These are phyloP conservation scores for Andrena trimmerana DNA, from an alignment of 2,888 invertebrate genomes.

Conservation along the genomic window DNA sequence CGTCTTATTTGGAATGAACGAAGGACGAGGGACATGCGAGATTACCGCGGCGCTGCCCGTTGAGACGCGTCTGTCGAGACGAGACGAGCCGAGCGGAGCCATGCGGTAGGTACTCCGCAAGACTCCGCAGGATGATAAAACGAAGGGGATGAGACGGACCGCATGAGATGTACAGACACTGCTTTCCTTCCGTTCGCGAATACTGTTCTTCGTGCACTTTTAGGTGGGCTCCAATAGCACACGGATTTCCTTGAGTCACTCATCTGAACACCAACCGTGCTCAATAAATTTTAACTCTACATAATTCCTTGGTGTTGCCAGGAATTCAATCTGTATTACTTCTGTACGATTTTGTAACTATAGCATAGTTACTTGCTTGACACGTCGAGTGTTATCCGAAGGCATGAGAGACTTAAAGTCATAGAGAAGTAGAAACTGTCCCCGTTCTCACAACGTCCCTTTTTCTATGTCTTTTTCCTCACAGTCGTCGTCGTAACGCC, in stretches of 20 bases:
- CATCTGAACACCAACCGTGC: not conserved
- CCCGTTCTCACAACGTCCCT: not conserved
- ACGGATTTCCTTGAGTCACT: not conserved
- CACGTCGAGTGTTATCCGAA: not conserved
- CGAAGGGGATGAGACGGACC: slow-evolving; percentile 70
- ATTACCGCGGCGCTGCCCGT: slow-evolving; percentile 70
- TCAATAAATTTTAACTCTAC: too few relatives aligned
- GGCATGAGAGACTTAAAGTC: not conserved
- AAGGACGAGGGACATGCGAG: slow-evolving; percentile 70
- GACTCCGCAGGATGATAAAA: slow-evolving; percentile 70
- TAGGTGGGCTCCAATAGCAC: not conserved
- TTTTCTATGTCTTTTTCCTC: slow-evolving; percentile 29
- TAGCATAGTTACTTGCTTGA: not conserved
- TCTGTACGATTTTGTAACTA: too few relatives aligned
- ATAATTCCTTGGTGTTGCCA: too few relatives aligned
- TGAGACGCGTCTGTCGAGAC: slow-evolving; percentile 64
- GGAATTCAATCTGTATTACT: too few relatives aligned
- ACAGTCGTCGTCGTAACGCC: slow-evolving; percentile 67
- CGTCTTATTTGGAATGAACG: slow-evolving; percentile 72
- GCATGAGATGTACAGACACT: slow-evolving; percentile 64
- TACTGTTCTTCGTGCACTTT: not conserved
- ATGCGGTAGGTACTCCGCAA: slow-evolving; percentile 72
- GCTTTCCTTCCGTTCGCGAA: slow-evolving; percentile 43
- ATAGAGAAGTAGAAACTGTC: not conserved
- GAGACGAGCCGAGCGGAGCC: slow-evolving; percentile 46